Evolutionary conservation across 2,113 vertebrate species (phyloP), one percentile per base, ranked within the genome.

Genomic region (Blennius ocellaris): DNA sequence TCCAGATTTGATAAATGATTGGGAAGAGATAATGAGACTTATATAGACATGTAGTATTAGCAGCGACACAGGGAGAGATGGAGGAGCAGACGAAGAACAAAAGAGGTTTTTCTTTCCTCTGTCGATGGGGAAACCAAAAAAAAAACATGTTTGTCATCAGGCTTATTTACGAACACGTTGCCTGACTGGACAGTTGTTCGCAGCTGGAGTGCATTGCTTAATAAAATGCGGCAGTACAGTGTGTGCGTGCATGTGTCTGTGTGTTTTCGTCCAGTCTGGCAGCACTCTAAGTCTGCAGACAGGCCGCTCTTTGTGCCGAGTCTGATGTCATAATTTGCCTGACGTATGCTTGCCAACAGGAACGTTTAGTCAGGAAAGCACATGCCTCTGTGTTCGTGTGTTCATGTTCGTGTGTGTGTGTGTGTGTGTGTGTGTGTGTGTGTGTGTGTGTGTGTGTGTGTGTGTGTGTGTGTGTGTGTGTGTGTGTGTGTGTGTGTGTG

Each of bases 321-420:
- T 80, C 74, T 89, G 90, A 89, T 89, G 88, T 89, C 87, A 88
- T 88, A 80, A 82, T 90, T 85, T 83, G 67, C 70, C 74, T 78
- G 80, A 79, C 38, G 66, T 69, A 16, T 54, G 43, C 81, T 87
- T 76, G 73, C 79, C 75, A 84, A 73, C 43, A 70, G 58, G 71
- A 85, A 62, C 67, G 56, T 71, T 78, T 63, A 61, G 83, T 85
- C 45, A 88, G 71, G 7, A 63, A 71, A 74, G 78, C 40, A 17
- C 37, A 56, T 60, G 71, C 6, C 12, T 5, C 2, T 53, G 6
- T 47, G n/a, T 63, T n/a, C n/a, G n/a, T n/a, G n/a, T n/a, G n/a
- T n/a, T n/a, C n/a, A n/a, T n/a, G n/a, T n/a, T n/a, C n/a, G n/a
- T n/a, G n/a, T 30, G 21, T 2, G 21, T 30, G 21, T 30, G 21